Evolutionary conservation across 2,888 invertebrate species (phyloP).

Genomic region (Scaptodrosophila latifasciaeformis): DNA sequence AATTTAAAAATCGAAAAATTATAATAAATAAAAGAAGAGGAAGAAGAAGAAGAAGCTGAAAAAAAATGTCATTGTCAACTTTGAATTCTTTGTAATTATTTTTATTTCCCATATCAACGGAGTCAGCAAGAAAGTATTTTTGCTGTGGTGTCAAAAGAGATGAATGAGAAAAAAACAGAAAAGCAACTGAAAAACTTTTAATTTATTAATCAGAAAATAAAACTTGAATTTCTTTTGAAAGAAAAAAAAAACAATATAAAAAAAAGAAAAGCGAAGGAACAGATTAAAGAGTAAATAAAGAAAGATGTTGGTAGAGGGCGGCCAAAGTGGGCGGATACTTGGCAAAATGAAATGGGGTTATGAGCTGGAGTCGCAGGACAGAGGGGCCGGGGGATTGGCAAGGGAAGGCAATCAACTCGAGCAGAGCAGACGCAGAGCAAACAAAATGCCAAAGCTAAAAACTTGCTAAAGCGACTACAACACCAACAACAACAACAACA

Average conservation of each 20-base stretch:
- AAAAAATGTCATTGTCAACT: neutral
- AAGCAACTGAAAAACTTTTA: conserved; percentile 32
- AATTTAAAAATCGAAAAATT: neutral
- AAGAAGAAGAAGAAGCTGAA: too few species aligned
- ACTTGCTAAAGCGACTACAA: conserved; percentile 41
- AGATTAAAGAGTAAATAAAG: conserved; percentile 9
- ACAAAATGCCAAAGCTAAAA: conserved; percentile 50
- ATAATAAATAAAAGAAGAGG: conserved; percentile 3
- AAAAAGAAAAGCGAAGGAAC: conserved; percentile 16
- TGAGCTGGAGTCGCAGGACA: neutral
- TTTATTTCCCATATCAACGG: neutral
- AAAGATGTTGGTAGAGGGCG: neutral
- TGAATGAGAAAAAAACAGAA: conserved; percentile 6
- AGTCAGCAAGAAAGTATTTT: conserved; percentile 38
- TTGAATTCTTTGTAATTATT: neutral
- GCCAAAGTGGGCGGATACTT: too few species aligned
- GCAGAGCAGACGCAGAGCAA: conserved; percentile 53
- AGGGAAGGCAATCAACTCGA: conserved; percentile 52
- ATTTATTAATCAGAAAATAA: conserved; percentile 48
- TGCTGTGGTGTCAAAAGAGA: neutral
- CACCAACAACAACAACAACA: neutral
- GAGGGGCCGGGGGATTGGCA: conserved; percentile 12
- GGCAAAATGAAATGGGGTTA: neutral
- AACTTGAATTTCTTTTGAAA: conserved; percentile 29
- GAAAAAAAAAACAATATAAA: too few species aligned